Conservation (phyloP, 2,888 invertebrate species). For the Clunio marinus region DNA sequence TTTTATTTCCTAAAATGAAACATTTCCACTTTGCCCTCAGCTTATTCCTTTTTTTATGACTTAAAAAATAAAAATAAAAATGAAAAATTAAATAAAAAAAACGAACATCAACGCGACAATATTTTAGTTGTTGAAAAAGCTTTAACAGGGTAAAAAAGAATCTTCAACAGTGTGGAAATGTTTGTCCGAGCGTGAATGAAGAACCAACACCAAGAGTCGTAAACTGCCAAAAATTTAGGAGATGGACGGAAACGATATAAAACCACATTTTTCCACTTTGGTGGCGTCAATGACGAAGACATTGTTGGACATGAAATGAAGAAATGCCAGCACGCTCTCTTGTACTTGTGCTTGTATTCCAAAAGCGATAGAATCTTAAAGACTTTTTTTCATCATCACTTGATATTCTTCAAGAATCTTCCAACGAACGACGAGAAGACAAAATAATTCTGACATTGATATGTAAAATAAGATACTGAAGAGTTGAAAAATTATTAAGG, state of each 20-base stretch:
- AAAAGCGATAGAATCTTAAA: background rate
- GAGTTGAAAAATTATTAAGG: background rate
- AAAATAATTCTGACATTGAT: background rate
- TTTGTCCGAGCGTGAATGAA: conserved; percentile 3
- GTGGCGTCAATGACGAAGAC: background rate
- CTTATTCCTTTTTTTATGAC: background rate
- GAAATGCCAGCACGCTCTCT: background rate
- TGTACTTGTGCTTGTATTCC: background rate
- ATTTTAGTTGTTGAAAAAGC: background rate
- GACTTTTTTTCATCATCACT: background rate
- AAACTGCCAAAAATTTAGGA: conserved; percentile 1
- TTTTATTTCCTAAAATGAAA: too few species aligned
- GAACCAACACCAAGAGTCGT: background rate
- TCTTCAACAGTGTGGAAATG: background rate
- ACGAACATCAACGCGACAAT: background rate
- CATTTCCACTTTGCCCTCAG: too few species aligned
- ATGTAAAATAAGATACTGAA: background rate
- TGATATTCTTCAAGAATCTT: background rate
- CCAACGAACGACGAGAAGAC: background rate
- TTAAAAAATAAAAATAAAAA: background rate
- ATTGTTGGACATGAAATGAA: background rate
- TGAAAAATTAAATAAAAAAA: conserved; percentile 8
- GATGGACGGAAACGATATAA: conserved; percentile 1
- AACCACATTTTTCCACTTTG: background rate
- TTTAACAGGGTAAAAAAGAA: background rate